Conservation (phyloP, 1,140 invertebrate genomes). For the Bombus waltoni region DNA sequence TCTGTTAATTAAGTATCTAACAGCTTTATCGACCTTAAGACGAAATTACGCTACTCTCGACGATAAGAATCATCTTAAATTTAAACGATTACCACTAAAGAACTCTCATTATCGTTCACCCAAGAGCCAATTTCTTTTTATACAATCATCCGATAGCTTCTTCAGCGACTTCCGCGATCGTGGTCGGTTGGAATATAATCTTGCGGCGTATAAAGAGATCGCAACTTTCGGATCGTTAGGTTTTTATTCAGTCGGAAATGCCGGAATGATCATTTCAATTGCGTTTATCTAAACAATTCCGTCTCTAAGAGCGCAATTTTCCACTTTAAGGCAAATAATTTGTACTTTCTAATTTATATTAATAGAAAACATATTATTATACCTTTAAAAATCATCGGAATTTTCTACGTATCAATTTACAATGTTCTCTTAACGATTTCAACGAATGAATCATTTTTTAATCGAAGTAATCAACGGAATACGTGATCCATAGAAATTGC, state of each 20-base stretch:
- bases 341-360: no score
- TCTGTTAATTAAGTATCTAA: not conserved
- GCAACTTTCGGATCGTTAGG: conserved; percentile 43
- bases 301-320: not conserved
- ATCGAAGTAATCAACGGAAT: no score
- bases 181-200: conserved; percentile 33
- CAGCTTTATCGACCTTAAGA: not conserved
- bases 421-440: not conserved
- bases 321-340: no score
- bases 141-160: conserved; percentile 45
- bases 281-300: conserved; percentile 10
- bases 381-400: not conserved
- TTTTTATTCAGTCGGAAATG: conserved; percentile 3
- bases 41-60: conserved; percentile 32
- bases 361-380: no score
- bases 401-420: not conserved
- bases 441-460: not conserved
- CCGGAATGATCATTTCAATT: not conserved
- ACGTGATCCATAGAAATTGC: no score
- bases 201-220: conserved; percentile 37
- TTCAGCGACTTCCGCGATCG: conserved; percentile 8
- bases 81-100: conserved; percentile 19
- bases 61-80: conserved; percentile 38
- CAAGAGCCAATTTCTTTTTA: conserved; percentile 50
- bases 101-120: conserved; percentile 44